Conservation (phyloP, 2,113 vertebrate genomes). For the Glaucomys volans region DNA sequence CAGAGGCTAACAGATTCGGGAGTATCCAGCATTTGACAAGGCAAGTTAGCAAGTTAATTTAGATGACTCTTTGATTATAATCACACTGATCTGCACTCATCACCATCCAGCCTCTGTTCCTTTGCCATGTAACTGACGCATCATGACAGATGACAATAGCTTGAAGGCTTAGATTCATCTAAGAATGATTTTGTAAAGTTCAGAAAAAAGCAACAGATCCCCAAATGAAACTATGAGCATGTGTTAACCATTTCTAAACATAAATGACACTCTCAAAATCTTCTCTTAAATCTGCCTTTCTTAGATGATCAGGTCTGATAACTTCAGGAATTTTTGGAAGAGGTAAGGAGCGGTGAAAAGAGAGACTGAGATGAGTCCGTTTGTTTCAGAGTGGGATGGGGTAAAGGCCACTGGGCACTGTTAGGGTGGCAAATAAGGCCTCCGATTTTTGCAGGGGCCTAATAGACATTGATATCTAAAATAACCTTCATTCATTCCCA, state of each 20-base stretch:
- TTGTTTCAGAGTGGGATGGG: not conserved
- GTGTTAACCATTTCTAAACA: not conserved
- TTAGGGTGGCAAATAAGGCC: fast-evolving
- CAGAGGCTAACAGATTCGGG: not conserved
- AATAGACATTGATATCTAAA: not conserved
- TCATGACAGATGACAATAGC: not conserved
- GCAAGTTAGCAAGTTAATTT: not conserved
- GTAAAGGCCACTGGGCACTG: not conserved
- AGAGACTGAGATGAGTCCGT: not conserved
- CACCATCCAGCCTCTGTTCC: not conserved
- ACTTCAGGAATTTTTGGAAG: not conserved
- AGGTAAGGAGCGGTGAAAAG: not conserved
- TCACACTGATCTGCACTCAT: not conserved
- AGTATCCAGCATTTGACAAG: not conserved
- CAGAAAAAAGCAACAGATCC: not conserved
- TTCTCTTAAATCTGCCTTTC: not conserved
- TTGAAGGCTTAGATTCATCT: not conserved
- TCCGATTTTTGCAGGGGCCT: not conserved
- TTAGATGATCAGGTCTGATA: not conserved
- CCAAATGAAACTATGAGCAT: not conserved
- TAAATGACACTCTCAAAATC: not conserved
- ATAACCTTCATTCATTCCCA: not conserved
- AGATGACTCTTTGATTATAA: not conserved
- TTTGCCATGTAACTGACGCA: not conserved
- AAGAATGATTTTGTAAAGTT: not conserved